Base-by-base conservation (phyloP, 2,113 vertebrate genomes). In the Martes martes region DNA sequence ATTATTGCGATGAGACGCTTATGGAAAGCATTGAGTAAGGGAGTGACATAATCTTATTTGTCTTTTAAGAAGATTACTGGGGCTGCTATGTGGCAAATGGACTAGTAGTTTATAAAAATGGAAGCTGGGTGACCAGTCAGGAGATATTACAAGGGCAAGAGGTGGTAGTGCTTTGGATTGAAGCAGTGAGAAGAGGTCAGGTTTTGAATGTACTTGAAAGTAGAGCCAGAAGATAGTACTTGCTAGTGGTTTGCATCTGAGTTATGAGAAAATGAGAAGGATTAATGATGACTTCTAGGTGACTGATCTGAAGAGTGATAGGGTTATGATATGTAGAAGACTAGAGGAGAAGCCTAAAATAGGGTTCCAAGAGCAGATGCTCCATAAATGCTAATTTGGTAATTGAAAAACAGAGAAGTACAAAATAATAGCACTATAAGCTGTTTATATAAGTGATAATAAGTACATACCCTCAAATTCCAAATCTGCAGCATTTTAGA, bases 401-500 rank as follows among this genome's bases (percentile, higher is more conserved):
- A 31, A 95, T 24, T 96, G 61, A 96, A 83, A 97, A 89, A 81
- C 79, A 96, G 80, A 94, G 96, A 94, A 92, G 36, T 42, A 91
- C 79, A 94, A 95, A 95, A 94, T 55, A 96, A 94, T 96, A 87
- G 9, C 79, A 94, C 13, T 61, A 63, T 57, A 97, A 96, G 47
- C 63, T 97, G 69, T 96, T 97, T 93, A 36, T 45, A 45, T 81
- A 86, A 79, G 24, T 36, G 87, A 74, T 78, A 85, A 84, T 57
- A 84, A 96, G 90, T 28, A 31, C 47, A 88, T 15, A 88, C 6
- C 21, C 63, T 79, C 74, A 84, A 89, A 90, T 91, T 78, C 45
- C 78, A 82, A 87, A 81, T 85, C 55, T 69, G 63, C 67, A 93
- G 80, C 63, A 82, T 95, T 95, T 95, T 79, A 47, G 13, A 95